These are phyloP conservation scores for Neogale vison DNA, from an alignment of 2,113 vertebrate species.

Conservation along the genomic window DNA sequence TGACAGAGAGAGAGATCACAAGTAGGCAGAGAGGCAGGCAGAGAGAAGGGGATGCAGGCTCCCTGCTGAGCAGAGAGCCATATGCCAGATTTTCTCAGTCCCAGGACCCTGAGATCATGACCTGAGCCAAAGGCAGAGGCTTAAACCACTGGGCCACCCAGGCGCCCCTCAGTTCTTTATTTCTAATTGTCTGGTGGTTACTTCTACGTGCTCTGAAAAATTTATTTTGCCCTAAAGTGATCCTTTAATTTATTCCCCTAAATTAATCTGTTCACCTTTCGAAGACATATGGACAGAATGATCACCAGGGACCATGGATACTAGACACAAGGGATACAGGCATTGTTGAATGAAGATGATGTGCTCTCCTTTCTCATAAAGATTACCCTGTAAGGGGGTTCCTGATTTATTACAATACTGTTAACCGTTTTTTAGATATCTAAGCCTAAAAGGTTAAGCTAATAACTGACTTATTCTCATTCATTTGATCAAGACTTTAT, in stretches of 20 bases:
- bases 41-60: too few relatives aligned
- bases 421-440: background rate
- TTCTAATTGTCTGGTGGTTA: background rate
- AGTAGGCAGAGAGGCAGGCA: too few relatives aligned
- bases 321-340: background rate
- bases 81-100: too few relatives aligned
- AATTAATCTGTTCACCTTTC: background rate
- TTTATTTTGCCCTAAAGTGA: background rate
- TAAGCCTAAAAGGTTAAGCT: background rate
- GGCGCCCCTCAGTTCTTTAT: background rate
- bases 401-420: background rate
- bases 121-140: too few relatives aligned
- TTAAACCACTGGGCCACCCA: too few relatives aligned
- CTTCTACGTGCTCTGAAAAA: background rate
- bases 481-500: background rate
- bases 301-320: background rate
- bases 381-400: background rate
- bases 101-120: too few relatives aligned
- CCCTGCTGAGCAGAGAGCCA: too few relatives aligned
- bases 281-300: background rate
- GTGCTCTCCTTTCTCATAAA: background rate
- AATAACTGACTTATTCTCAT: background rate
- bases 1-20: too few relatives aligned
- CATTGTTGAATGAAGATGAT: background rate
- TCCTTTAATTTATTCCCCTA: background rate